Evolutionary conservation across 2,113 vertebrate genomes (phyloP).

Genomic region (Mus spicilegus): DNA sequence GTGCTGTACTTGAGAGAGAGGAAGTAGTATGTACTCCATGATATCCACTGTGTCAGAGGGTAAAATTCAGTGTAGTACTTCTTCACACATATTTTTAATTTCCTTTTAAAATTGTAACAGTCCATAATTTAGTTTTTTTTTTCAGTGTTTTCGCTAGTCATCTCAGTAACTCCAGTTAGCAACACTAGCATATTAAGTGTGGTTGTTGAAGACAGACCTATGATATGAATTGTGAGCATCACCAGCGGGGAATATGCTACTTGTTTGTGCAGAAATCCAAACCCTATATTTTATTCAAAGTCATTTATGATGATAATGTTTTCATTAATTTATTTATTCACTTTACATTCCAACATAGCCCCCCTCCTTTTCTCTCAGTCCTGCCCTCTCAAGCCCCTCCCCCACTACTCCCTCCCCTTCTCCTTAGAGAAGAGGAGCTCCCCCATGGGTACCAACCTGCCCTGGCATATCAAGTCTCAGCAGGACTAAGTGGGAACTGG

Average conservation of each 20-base stretch:
- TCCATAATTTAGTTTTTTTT: not conserved
- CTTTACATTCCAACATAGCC: too few species aligned
- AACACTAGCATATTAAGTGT: not conserved
- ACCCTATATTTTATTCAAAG: not conserved
- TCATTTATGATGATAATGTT: not conserved
- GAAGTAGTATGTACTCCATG: not conserved
- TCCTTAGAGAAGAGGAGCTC: too few species aligned
- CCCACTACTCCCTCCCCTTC: too few species aligned
- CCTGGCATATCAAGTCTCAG: too few species aligned
- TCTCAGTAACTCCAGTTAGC: slow-evolving; percentile 3
- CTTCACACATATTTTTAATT: not conserved
- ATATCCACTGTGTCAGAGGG: not conserved
- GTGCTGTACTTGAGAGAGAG: not conserved
- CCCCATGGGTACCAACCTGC: too few species aligned
- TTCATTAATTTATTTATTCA: not conserved
- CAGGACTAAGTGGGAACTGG: too few species aligned
- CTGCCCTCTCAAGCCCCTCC: too few species aligned
- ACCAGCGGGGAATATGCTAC: not conserved
- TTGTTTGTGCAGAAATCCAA: slow-evolving; percentile 5
- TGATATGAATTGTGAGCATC: not conserved
- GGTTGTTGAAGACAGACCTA: not conserved
- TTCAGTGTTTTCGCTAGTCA: not conserved
- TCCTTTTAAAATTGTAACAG: not conserved
- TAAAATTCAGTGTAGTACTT: not conserved
- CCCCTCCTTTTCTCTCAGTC: too few species aligned